phyloP scores from a whole-genome alignment of 2,797 vertebrate genomes.

The Lacerta viridis region DNA sequence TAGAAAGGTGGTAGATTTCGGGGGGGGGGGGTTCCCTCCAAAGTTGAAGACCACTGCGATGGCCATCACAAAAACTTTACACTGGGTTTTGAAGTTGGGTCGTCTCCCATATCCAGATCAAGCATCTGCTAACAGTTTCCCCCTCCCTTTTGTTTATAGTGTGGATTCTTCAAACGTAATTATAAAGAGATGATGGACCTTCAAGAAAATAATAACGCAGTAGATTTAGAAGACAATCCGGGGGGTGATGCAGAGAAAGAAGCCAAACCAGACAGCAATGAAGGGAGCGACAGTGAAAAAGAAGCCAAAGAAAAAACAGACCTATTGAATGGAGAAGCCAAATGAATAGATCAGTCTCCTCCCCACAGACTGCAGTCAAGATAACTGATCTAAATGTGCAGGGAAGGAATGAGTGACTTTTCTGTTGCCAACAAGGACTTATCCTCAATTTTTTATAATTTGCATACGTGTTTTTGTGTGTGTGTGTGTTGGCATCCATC shows the following conservation, averaged over 20 bases:
- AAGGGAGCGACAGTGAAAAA: not conserved
- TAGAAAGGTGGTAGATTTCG: not conserved
- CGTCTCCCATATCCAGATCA: not conserved
- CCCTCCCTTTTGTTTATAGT: slow-evolving; percentile 32
- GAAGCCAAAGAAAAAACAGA: slow-evolving; percentile 19
- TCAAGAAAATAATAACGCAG: not conserved
- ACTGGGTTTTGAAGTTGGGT: not conserved
- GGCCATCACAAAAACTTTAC: not conserved
- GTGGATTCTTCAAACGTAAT: slow-evolving; percentile 75
- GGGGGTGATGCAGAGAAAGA: not conserved
- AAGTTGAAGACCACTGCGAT: not conserved
- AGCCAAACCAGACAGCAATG: not conserved
- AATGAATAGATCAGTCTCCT: slow-evolving; percentile 18
- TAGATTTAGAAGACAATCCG: not conserved
- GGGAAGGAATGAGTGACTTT: not conserved
- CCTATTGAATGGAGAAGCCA: slow-evolving; percentile 13
- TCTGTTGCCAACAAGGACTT: not conserved
- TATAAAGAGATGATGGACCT: slow-evolving; percentile 70
- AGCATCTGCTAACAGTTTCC: not conserved
- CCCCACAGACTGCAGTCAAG: not conserved
- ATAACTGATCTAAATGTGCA: not conserved
- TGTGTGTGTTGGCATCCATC: too few species aligned
- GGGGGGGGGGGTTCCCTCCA: too few species aligned
- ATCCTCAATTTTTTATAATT: not conserved
- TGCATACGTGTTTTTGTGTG: not conserved